Base-by-base conservation (phyloP, 2,888 invertebrate species). In the Dynastes grantii region DNA sequence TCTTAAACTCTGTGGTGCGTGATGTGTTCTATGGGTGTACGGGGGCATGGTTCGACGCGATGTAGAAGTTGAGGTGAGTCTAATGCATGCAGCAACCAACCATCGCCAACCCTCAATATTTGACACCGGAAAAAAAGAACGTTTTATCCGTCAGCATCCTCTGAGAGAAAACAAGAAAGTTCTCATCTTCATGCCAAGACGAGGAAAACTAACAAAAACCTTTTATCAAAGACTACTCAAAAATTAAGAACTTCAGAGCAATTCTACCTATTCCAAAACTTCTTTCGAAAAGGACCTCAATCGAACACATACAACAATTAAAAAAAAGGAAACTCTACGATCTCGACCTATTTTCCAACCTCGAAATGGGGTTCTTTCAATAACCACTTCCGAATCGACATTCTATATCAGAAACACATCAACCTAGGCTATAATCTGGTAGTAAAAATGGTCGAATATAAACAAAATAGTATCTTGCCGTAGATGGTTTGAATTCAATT, bases 1-100 rank as follows among this genome's bases (percentile, higher is more conserved):
- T 84, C 85, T 11, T 45, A 45, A 45, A 45, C 45, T 45, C 11
- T 45, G 45, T 45, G 8, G 86, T 85, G 86, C 86, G 87, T 85
- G 85, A 85, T 85, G 86, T 86, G 85, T 84, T 83, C 85, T 81
- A 80, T 82, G 84, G 86, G 84, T 84, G 86, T 86, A 86, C 84
- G 85, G 84, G 84, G 85, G 84, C 85, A 86, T 87, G 87, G 86
- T 84, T 83, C 82, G 83, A 84, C 84, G 85, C 84, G 84, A 84
- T 85, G 83, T 84, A 84, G 81, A 81, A 81, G 81, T 81, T 85
- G 81, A 84, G 82, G 84, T 85, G 81, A 84, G 83, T 83, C 78
- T 58, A 76, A 67, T 76, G 73, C 76, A 79, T 76, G 78, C 40
- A 22, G 32, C 32, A 37, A 37, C 55, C 49, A 53, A 27, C 11